Percentiles rank a stretch among this genome's conserved stretches.
phyloP scores from a whole-genome alignment of 2,797 vertebrate genomes.

The Cottoperca gobio region DNA sequence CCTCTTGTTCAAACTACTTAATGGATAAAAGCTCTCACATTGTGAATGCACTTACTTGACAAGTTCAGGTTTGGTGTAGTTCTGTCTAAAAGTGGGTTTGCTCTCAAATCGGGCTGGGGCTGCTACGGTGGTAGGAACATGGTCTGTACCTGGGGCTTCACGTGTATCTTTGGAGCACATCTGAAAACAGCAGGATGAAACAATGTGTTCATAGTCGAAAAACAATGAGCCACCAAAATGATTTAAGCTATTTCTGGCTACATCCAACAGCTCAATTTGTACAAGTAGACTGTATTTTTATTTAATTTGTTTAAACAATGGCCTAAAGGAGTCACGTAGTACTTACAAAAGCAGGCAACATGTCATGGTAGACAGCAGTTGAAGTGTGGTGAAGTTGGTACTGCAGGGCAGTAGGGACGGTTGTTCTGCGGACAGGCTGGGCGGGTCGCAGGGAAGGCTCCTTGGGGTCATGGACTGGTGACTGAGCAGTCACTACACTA shows the following conservation, averaged over 20 bases:
- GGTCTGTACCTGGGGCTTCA: slow-evolving; percentile 86
- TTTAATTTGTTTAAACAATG: neutral
- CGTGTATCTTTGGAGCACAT: slow-evolving; percentile 96
- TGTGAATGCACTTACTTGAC: slow-evolving; percentile 79
- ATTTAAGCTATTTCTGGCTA: neutral
- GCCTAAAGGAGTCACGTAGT: neutral
- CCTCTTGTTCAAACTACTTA: neutral
- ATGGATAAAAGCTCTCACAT: neutral
- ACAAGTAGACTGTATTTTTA: neutral
- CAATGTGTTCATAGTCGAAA: neutral
- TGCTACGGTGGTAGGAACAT: slow-evolving; percentile 81
- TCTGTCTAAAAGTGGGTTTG: slow-evolving; percentile 89
- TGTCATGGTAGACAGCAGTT: slow-evolving; percentile 95
- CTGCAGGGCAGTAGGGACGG: slow-evolving; percentile 89
- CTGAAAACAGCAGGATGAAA: slow-evolving; percentile 74
- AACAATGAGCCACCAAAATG: neutral
- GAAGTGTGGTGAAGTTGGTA: slow-evolving; percentile 94
- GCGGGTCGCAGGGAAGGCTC: slow-evolving; percentile 93
- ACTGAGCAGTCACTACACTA: slow-evolving; percentile 78
- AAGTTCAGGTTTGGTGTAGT: slow-evolving; percentile 87
- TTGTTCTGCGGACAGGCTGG: slow-evolving; percentile 90
- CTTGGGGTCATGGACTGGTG: slow-evolving; percentile 86
- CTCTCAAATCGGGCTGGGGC: slow-evolving; percentile 93
- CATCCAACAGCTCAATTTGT: neutral
- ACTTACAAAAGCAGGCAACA: slow-evolving; percentile 99